A percentile compares a stretch with the other conserved stretches of the same genome.
These are phyloP conservation scores for Aplidium turbinatum DNA, from an alignment of 23 tunicate genomes.

Conservation along the genomic window DNA sequence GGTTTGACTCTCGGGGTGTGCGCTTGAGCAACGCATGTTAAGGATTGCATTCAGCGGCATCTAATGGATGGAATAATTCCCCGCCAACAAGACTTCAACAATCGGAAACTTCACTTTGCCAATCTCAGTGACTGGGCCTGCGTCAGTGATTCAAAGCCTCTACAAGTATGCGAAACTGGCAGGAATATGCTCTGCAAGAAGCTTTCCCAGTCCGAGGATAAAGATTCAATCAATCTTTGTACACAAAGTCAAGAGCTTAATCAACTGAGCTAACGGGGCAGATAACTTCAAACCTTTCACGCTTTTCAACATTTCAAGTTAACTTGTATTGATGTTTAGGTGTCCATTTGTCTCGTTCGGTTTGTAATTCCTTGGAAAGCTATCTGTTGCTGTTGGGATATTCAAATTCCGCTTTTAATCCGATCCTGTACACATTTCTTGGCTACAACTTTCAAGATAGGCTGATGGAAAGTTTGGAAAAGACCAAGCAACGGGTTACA, in stretches of 20 bases:
- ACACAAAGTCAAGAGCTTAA: too few species aligned
- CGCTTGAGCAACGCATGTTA: too few species aligned
- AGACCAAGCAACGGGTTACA: constrained; percentile 37
- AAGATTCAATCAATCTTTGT: too few species aligned
- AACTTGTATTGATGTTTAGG: too few species aligned
- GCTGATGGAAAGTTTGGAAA: constrained; percentile 52
- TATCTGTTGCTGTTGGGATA: constrained; percentile 64
- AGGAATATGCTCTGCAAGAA: neutral
- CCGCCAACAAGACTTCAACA: too few species aligned
- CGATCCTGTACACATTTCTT: constrained; percentile 89
- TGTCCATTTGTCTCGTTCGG: constrained; percentile 34
- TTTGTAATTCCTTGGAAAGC: constrained; percentile 56
- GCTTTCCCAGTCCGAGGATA: neutral
- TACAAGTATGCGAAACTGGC: neutral
- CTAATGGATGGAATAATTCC: too few species aligned
- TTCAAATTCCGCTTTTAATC: constrained; percentile 89
- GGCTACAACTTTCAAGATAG: constrained; percentile 79
- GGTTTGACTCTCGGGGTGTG: too few species aligned
- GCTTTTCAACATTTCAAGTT: too few species aligned
- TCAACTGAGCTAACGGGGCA: too few species aligned
- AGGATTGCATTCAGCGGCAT: too few species aligned
- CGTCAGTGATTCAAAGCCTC: neutral
- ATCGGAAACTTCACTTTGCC: too few species aligned
- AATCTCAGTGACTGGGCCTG: neutral
- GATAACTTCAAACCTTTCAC: too few species aligned